phyloP scores from a whole-genome alignment of 2,113 vertebrate genomes.

The Nycticryphes semicollaris region DNA sequence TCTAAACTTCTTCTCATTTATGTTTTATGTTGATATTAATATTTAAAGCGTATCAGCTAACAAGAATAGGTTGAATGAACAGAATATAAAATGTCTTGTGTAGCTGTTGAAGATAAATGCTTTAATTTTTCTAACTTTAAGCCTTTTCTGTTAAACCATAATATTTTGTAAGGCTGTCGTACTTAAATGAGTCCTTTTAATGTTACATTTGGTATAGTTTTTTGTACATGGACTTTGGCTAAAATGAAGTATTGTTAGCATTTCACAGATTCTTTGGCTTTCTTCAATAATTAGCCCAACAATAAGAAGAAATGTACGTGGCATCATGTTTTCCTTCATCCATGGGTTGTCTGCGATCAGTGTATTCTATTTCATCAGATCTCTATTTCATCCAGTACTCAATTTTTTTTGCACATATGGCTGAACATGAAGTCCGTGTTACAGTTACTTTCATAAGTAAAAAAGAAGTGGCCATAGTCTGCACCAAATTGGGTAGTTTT shows the following conservation, averaged over 20 bases:
- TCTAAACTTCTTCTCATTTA: constrained; percentile 63
- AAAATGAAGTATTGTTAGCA: not conserved
- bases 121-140: not conserved
- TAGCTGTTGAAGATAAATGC: not conserved
- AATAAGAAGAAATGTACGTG: not conserved
- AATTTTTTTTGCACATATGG: not conserved
- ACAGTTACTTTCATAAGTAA: not conserved
- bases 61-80: not conserved
- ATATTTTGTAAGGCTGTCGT: not conserved
- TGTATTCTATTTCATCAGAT: not conserved
- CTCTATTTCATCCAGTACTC: not conserved
- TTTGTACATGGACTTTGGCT: not conserved
- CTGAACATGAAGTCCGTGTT: not conserved
- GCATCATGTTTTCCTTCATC: not conserved
- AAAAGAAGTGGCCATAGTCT: not conserved
- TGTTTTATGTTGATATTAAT: constrained; percentile 66
- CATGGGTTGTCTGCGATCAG: not conserved
- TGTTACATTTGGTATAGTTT: not conserved
- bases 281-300: not conserved
- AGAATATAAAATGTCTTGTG: constrained; percentile 2
- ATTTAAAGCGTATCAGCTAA: constrained; percentile 56
- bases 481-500: not conserved
- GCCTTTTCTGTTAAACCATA: not conserved
- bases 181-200: not conserved
- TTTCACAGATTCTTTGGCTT: not conserved